These are phyloP conservation scores for Tineola bisselliella DNA, from an alignment of 2,888 invertebrate species.

Conservation along the genomic window DNA sequence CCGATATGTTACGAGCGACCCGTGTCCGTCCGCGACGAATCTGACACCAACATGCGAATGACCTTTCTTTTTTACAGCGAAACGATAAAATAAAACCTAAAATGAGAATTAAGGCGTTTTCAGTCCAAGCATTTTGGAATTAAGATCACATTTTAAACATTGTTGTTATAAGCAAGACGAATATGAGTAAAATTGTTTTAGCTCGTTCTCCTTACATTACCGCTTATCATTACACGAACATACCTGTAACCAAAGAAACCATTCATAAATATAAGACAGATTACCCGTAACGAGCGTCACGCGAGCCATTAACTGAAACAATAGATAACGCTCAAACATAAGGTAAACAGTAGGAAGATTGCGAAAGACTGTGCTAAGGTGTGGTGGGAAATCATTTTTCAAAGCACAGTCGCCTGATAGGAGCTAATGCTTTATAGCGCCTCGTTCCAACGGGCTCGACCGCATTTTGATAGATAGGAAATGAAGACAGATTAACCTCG, in stretches of 20 bases:
- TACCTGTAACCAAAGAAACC: constrained; percentile 50
- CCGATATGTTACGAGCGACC: background rate
- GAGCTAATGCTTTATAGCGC: constrained; percentile 49
- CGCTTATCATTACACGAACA: constrained; percentile 18
- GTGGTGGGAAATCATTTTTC: constrained; percentile 65
- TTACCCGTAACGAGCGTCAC: constrained; percentile 35
- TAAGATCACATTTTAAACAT: no score
- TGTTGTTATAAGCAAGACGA: no score
- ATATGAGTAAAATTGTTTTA: background rate
- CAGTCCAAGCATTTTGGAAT: background rate
- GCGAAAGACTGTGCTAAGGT: constrained; percentile 44
- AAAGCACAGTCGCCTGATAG: constrained; percentile 55
- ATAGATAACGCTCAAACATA: constrained; percentile 42
- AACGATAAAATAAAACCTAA: background rate
- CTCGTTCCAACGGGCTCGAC: constrained; percentile 20
- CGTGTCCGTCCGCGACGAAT: background rate
- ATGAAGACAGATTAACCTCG: constrained; percentile 65
- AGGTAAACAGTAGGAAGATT: constrained; percentile 28
- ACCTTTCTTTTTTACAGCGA: background rate
- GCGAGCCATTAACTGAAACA: constrained; percentile 42
- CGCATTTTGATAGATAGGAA: constrained; percentile 61
- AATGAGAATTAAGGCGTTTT: background rate
- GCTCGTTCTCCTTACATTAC: background rate
- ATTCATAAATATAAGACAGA: constrained; percentile 41
- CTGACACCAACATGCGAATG: background rate